Conservation (phyloP, 1,140 invertebrate species). For the Homalodisca vitripennis region DNA sequence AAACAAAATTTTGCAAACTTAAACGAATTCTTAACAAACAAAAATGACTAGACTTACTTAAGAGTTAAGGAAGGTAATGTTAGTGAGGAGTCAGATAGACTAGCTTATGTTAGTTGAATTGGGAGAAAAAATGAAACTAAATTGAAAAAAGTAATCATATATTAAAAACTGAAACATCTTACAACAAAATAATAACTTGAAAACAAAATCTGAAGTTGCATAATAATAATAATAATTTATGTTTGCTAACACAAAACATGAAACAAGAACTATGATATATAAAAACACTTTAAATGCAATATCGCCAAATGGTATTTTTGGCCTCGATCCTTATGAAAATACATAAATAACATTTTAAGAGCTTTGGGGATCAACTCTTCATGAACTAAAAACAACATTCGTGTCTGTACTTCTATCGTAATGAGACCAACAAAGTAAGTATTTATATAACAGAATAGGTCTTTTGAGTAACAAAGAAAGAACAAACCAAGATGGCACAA, state of each 20-base stretch:
- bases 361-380: neutral
- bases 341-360: conserved; percentile 25
- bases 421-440: conserved; percentile 29
- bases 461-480: conserved; percentile 30
- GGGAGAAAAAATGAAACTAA: conserved; percentile 22
- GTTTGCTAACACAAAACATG: conserved; percentile 27
- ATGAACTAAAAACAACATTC: conserved; percentile 19
- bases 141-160: conserved; percentile 30
- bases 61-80: conserved; percentile 22
- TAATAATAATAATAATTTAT: conserved; percentile 32
- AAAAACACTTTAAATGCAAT: conserved; percentile 15
- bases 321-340: conserved; percentile 18
- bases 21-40: conserved; percentile 26
- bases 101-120: conserved; percentile 29
- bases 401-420: conserved; percentile 22
- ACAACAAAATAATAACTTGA: conserved; percentile 33
- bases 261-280: conserved; percentile 29
- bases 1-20: conserved; percentile 26
- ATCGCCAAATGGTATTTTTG: conserved; percentile 21
- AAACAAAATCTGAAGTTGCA: conserved; percentile 32
- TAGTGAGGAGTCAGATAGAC: conserved; percentile 31
- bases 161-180: conserved; percentile 32
- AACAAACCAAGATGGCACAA: conserved; percentile 9
- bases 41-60: conserved; percentile 27
- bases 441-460: conserved; percentile 19